Conservation (phyloP, 2,888 invertebrate genomes). For the Xestia rhomboidea region DNA sequence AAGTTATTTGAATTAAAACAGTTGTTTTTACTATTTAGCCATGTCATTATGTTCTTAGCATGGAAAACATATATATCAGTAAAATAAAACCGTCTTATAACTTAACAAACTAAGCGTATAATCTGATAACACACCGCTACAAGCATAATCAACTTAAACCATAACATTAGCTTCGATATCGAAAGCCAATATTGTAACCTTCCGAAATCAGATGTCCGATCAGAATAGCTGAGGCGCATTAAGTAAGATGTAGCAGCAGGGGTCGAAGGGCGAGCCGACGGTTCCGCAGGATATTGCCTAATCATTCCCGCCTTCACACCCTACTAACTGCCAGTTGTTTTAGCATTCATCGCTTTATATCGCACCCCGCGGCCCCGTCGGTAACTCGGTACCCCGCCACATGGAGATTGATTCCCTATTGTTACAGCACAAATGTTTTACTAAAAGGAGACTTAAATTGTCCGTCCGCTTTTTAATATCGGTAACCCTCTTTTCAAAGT, state of each 20-base stretch:
- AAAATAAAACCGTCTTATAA: background rate
- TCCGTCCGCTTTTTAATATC: slow-evolving; percentile 67
- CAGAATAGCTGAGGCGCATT: slow-evolving; percentile 82
- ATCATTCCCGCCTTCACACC: slow-evolving; percentile 89
- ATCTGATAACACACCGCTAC: slow-evolving; percentile 33
- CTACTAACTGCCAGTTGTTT: slow-evolving; percentile 89
- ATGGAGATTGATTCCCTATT: slow-evolving; percentile 84
- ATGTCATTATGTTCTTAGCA: background rate
- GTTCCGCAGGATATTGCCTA: slow-evolving; percentile 88
- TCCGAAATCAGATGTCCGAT: slow-evolving; percentile 86
- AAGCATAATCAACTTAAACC: slow-evolving; percentile 59
- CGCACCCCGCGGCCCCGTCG: slow-evolving; percentile 65
- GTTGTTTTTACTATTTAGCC: no score
- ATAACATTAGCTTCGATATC: slow-evolving; percentile 71
- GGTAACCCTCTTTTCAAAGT: slow-evolving; percentile 45
- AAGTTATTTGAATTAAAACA: no score
- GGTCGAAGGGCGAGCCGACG: slow-evolving; percentile 82
- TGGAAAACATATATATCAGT: background rate
- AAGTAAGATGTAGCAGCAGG: slow-evolving; percentile 87
- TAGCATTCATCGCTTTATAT: slow-evolving; percentile 87
- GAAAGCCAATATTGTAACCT: slow-evolving; percentile 79
- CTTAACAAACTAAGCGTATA: slow-evolving; percentile 2
- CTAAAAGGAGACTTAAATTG: slow-evolving; percentile 75
- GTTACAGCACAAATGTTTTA: slow-evolving; percentile 77
- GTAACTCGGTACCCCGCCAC: slow-evolving; percentile 69